Evolutionary conservation across 2,888 invertebrate species (phyloP).

Genomic region (Leptinotarsa rubiginosa): DNA sequence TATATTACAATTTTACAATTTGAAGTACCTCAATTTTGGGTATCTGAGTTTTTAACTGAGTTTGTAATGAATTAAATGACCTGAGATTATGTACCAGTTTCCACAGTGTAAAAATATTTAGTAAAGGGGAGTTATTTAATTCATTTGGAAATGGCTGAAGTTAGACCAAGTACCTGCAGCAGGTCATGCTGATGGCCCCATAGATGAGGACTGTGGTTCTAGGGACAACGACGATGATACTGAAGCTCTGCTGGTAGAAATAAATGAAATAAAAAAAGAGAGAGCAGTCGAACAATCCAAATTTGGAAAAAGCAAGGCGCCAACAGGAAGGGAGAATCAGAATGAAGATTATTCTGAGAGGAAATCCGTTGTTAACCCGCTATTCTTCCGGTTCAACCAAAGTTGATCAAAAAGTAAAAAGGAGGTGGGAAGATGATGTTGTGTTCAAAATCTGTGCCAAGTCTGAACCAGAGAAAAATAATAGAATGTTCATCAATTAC

Average conservation of each 20-base stretch:
- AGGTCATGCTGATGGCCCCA: slow-evolving; percentile 95
- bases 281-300: slow-evolving; percentile 90
- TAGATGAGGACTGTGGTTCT: slow-evolving; percentile 85
- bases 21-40: no score
- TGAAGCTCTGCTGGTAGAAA: slow-evolving; percentile 91
- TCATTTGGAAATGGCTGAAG: slow-evolving; percentile 80
- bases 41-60: no score
- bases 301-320: slow-evolving; percentile 89
- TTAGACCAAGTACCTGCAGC: slow-evolving; percentile 84
- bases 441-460: slow-evolving; percentile 99
- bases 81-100: no score
- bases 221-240: slow-evolving; percentile 94
- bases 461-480: slow-evolving; percentile 91
- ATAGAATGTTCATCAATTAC: slow-evolving; percentile 95
- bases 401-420: slow-evolving; percentile 87
- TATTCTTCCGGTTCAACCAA: slow-evolving; percentile 82
- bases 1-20: no score
- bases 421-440: slow-evolving; percentile 99
- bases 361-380: slow-evolving; percentile 91
- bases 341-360: slow-evolving; percentile 97
- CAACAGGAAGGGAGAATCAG: slow-evolving; percentile 96
- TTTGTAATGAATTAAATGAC: no score
- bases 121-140: no score
- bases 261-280: slow-evolving; percentile 96
- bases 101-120: no score